Percentiles rank a stretch among this genome's conserved stretches.
Evolutionary conservation across 2,797 vertebrate genomes (phyloP).

Genomic region (Podarcis siculus): DNA sequence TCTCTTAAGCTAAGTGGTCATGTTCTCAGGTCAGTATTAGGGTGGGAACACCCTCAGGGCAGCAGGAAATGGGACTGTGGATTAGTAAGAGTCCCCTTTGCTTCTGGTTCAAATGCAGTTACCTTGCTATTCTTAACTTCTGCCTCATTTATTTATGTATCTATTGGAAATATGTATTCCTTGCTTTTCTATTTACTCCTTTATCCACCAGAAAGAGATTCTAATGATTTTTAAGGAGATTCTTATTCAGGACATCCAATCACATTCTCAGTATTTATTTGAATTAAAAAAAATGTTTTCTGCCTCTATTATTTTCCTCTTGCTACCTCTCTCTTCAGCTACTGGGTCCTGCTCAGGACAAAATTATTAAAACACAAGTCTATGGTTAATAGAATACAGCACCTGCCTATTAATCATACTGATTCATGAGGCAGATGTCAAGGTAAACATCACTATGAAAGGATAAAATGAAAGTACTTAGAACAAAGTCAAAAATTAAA

Average conservation of each 20-base stretch:
- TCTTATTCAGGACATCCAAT: too few species aligned
- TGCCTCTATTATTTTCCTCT: too few species aligned
- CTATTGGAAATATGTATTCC: neutral
- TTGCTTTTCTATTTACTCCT: neutral
- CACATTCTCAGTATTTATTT: too few species aligned
- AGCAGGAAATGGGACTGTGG: neutral
- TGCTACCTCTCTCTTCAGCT: too few species aligned
- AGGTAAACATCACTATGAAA: neutral
- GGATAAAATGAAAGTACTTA: too few species aligned
- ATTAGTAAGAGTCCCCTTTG: neutral
- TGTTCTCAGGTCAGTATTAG: neutral
- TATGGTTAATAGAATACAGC: too few species aligned
- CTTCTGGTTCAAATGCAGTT: constrained; percentile 7
- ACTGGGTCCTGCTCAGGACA: too few species aligned
- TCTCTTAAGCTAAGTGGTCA: constrained; percentile 43
- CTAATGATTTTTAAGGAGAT: too few species aligned
- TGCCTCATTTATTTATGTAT: neutral
- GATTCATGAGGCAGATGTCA: neutral
- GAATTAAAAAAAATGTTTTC: too few species aligned
- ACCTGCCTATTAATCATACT: neutral
- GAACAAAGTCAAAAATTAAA: neutral
- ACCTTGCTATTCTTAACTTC: neutral
- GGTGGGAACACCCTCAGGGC: neutral
- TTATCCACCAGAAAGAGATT: too few species aligned
- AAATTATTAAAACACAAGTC: too few species aligned